Evolutionary conservation across 2,113 vertebrate species (phyloP), one percentile per base, ranked within the genome.

Genomic region (Serinus canaria): DNA sequence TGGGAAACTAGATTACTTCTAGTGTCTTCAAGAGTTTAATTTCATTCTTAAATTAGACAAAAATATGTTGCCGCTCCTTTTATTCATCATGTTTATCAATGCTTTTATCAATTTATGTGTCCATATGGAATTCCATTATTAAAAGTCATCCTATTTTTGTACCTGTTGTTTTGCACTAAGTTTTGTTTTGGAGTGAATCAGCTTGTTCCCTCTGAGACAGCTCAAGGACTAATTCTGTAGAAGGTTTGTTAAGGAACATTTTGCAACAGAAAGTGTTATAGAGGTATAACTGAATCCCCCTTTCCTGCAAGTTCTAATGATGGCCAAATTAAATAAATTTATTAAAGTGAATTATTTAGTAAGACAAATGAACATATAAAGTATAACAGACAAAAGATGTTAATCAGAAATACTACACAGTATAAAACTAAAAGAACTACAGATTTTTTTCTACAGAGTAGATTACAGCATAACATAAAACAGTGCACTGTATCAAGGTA

Each of bases 121-220:
- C 15, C 17, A 15, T 31, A 22, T 1, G 4, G 49, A 81, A 81
- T 60, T 67, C 28, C 33, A 23, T 31, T 11, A 55, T 70, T 63
- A 55, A 60, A 33, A 67, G 47, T 60, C 24, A 4, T 59, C n/a
- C 7, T 37, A 21, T 53, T 68, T 81, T 89, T 77, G 22, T 37
- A 10, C 5, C 28, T 56, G 22, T 33, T 72, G 21, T 56, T 76
- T 73, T 52, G 5, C n/a, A 41, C 18, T 28, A 33, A 53, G 22
- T 11, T 50, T 50, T 46, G 22, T 23, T 86, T 67, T 47, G 39
- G 17, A 58, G 37, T 0, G 0, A 82, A 37, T 3, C 3, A n/a
- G 7, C 9, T 68, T 63, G 6, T 68, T 63, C 9, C 23, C 30
- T 68, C 53, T 68, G 39, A 86, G 49, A n/a, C 4, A 37, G 35